Conservation (phyloP, 2,888 invertebrate species). For the Drosophila paranaensis region DNA sequence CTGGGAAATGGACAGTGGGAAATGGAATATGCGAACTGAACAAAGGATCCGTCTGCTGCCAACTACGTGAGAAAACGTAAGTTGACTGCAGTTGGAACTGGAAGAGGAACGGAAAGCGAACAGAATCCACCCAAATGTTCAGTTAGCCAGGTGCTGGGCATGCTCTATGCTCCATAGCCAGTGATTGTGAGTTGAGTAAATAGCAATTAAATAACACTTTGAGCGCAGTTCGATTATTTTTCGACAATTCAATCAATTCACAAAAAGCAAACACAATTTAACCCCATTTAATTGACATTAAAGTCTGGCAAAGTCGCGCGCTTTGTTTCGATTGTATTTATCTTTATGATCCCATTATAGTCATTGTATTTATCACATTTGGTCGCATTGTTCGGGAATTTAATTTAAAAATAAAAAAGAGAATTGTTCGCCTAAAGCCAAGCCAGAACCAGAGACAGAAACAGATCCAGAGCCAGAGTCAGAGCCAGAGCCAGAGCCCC, state of each 20-base stretch:
- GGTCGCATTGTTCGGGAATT: constrained; percentile 66
- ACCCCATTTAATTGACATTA: constrained; percentile 58
- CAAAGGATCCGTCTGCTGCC: constrained; percentile 44
- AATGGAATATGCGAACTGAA: constrained; percentile 54
- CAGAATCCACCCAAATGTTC: constrained; percentile 12
- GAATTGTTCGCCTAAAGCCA: constrained; percentile 27
- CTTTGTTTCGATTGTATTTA: constrained; percentile 52
- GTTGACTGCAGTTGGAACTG: constrained; percentile 11
- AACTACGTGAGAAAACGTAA: constrained; percentile 67
- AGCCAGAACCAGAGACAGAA: constrained; percentile 10
- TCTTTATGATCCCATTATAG: constrained; percentile 61
- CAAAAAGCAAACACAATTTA: constrained; percentile 50
- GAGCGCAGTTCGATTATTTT: constrained; percentile 39
- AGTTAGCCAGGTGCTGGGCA: constrained; percentile 50
- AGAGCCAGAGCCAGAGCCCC: constrained; percentile 44
- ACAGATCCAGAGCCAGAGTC: constrained; percentile 31
- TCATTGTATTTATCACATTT: constrained; percentile 71
- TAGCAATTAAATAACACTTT: constrained; percentile 23
- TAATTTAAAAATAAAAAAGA: constrained; percentile 65
- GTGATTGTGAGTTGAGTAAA: constrained; percentile 1
- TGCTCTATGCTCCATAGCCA: neutral
- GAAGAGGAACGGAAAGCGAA: neutral
- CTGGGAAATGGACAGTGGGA: constrained; percentile 39
- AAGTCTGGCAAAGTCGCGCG: constrained; percentile 50
- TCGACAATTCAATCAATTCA: constrained; percentile 49